Base-by-base conservation (phyloP, 1,140 invertebrate genomes). In the Heliothis subflexa region DNA sequence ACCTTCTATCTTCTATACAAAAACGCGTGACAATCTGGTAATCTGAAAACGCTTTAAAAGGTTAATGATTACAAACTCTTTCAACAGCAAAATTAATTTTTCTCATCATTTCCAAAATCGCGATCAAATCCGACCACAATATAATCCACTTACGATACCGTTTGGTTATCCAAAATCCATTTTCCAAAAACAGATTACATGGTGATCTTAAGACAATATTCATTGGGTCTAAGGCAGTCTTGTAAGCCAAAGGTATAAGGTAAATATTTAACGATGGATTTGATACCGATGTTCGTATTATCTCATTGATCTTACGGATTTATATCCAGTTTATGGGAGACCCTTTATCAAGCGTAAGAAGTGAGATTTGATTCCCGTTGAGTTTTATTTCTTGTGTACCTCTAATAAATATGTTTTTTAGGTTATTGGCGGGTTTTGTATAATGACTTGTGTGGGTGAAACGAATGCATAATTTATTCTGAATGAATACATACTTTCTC, bases 191-290 rank as follows among this genome's bases (percentile, higher is more conserved):
- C 7, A 50, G 12, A 11, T 66, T 25, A 49, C 11, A 49, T 21
- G n/a, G 49, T 49, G 45, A 12, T 49, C 18, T 21, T 50, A 25
- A 68, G 52, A 68, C 64, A 50, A 68, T 68, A 68, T 68, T 68
- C 52, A 68, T 50, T 28, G 47, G 64, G 12, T 52, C 40, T 68
- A 21, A 25, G 21, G 5, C 18, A 28, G 12, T 52, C 3, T 14
- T 9, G 47, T 52, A 50, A 68, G 64, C 47, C 45, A 25, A 12
- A 68, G 45, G 64, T 52, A 50, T 52, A n/a, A 68, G 4, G 16
- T 68, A 68, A 68, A 68, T 68, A 68, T 68, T 68, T 68, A 68
- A 68, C 64, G 47, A 21, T 4, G 64, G 21, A 66, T 66, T 66
- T 49, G 62, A 25, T 66, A 66, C 18, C 62, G 45, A 68, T 68